Evolutionary conservation across 2,888 invertebrate genomes (phyloP), one percentile per base, ranked within the genome.

Genomic region (Psylliodes chrysocephalus): DNA sequence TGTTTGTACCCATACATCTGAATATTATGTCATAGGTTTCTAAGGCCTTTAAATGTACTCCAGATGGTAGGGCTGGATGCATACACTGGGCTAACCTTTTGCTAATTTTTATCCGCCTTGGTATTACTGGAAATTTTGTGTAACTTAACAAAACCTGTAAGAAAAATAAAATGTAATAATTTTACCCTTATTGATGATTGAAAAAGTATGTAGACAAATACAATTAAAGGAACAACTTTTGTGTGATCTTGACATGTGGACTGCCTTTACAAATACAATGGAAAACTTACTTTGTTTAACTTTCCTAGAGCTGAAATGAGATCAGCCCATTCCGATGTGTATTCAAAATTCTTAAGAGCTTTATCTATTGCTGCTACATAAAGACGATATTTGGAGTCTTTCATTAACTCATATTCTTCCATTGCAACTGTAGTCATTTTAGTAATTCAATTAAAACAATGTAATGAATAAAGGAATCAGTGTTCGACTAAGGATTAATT

Each of bases 311-410:
- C 94, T 57, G 94, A 91, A 76, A 96, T 96, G 54, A 96, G 85
- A 84, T 96, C 96, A 60, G 95, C 94, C 96, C 96, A 96, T 87
- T 96, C 95, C 74, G 92, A 92, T n/a, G 95, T 94, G 78, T 92
- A 92, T 78, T 96, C 96, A 83, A 96, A 96, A 81, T 90, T 92
- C 79, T 92, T 93, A 67, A 96, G 84, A 12, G 94, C 94, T 82
- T 93, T 94, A 80, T 96, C 95, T 56, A 96, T 90, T 67, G 91
- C 89, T 44, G 89, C 88, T 70, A 91, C 91, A 81, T 92, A 91
- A 85, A 90, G 88, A 73, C 93, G 86, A 82, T 93, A 94, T 81
- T 93, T 93, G 15, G 91, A 88, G 82, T 93, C 93, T 73, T 89
- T 90, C 86, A 93, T 89, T 40, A 93, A 84, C 78, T 92, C 92